phyloP scores from a whole-genome alignment of 2,113 vertebrate genomes.

The Nesogale talazaci region DNA sequence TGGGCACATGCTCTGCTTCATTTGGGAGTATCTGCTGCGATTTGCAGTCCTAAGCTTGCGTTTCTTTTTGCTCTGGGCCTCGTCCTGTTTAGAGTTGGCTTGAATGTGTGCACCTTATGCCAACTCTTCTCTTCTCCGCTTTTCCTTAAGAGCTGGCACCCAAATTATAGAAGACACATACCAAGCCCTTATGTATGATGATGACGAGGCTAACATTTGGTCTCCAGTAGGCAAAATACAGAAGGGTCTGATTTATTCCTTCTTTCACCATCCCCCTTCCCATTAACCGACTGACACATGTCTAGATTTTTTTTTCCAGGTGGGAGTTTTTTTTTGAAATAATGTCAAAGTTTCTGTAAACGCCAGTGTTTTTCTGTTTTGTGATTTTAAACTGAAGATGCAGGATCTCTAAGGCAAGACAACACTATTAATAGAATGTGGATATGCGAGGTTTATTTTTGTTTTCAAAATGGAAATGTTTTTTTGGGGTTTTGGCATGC shows the following conservation, averaged over 20 bases:
- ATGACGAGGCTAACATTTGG: constrained; percentile 20
- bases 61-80: background rate
- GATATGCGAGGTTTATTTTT: constrained; percentile 81
- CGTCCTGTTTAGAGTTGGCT: background rate
- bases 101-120: background rate
- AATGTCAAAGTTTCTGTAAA: constrained; percentile 76
- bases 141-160: constrained; percentile 49
- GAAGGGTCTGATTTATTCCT: constrained; percentile 31
- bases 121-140: constrained; percentile 11
- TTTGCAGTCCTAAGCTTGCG: background rate
- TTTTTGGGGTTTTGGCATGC: constrained; percentile 80
- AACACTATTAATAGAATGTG: constrained; percentile 84
- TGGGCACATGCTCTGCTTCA: background rate
- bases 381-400: constrained; percentile 47
- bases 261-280: too few species aligned
- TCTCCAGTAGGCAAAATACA: constrained; percentile 37
- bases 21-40: background rate
- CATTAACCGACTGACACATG: background rate
- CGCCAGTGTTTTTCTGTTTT: background rate
- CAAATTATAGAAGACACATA: constrained; percentile 37
- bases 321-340: constrained; percentile 58
- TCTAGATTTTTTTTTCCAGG: constrained; percentile 59
- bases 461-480: constrained; percentile 76
- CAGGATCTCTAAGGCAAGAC: constrained; percentile 80
- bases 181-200: constrained; percentile 33